Percentiles rank a stretch among this genome's conserved stretches.
phyloP scores from a whole-genome alignment of 2,797 vertebrate genomes.

The Menidia menidia region DNA sequence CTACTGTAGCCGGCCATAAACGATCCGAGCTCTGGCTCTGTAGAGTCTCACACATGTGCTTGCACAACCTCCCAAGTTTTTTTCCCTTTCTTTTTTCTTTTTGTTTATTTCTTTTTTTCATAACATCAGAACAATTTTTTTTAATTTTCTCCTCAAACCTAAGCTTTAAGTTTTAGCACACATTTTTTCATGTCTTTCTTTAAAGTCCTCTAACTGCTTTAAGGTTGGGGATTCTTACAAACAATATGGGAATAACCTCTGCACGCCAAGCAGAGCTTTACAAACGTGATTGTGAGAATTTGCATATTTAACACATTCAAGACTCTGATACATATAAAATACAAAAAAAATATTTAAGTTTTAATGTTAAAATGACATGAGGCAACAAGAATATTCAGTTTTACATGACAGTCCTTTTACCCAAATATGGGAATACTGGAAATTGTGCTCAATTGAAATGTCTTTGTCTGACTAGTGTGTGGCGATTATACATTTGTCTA shows the following conservation, averaged over 20 bases:
- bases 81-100: neutral
- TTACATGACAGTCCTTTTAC: neutral
- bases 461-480: neutral
- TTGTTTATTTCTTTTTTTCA: neutral
- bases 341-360: neutral
- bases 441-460: conserved; percentile 1
- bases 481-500: neutral
- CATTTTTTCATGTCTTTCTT: neutral
- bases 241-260: neutral
- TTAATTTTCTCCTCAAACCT: conserved; percentile 3
- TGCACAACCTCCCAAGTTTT: neutral
- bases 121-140: neutral
- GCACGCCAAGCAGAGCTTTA: conserved; percentile 4
- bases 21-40: neutral
- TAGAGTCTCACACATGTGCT: neutral
- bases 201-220: conserved; percentile 6
- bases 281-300: neutral
- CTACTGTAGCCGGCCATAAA: neutral
- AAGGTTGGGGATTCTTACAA: neutral
- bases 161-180: neutral
- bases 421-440: neutral
- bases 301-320: neutral
- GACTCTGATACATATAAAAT: neutral
- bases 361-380: conserved; percentile 5
- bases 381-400: neutral